Conservation (phyloP, 2,113 vertebrate species). For the Takifugu bimaculatus region DNA sequence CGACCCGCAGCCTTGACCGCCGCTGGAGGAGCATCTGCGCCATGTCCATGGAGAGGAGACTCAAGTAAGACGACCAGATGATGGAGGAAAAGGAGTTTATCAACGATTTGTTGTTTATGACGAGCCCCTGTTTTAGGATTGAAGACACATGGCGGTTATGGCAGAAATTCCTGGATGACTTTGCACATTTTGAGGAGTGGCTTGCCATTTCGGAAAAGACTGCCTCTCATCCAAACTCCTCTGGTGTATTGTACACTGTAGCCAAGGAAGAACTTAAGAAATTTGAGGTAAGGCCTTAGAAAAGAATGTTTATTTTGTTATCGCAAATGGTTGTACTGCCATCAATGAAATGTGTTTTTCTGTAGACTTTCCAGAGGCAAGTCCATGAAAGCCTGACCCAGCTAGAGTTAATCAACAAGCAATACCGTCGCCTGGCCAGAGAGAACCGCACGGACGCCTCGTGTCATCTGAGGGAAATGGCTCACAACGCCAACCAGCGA, state of each 20-base stretch:
- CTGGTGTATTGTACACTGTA: conserved; percentile 89
- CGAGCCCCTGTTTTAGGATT: conserved; percentile 75
- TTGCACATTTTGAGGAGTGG: conserved; percentile 90
- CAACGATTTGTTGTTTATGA: not conserved
- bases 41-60: conserved; percentile 92
- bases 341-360: conserved; percentile 3
- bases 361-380: conserved; percentile 90
- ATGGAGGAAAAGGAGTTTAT: not conserved
- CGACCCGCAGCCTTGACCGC: conserved; percentile 90
- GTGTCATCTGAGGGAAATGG: conserved; percentile 86
- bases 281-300: conserved; percentile 80
- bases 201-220: conserved; percentile 83
- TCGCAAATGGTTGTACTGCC: not conserved
- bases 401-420: conserved; percentile 96
- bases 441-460: conserved; percentile 92
- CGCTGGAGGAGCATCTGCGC: conserved; percentile 97
- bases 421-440: conserved; percentile 90
- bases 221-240: conserved; percentile 90
- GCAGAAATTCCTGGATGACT: conserved; percentile 97
- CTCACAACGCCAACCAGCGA: conserved; percentile 88
- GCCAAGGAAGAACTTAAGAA: conserved; percentile 98
- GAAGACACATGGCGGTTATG: conserved; percentile 96
- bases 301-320: not conserved
- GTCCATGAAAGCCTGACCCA: conserved; percentile 94
- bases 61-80: conserved; percentile 77